phyloP scores from a whole-genome alignment of 37 sponge, comb jelly and placozoan species.

The Haliclona indistincta region DNA sequence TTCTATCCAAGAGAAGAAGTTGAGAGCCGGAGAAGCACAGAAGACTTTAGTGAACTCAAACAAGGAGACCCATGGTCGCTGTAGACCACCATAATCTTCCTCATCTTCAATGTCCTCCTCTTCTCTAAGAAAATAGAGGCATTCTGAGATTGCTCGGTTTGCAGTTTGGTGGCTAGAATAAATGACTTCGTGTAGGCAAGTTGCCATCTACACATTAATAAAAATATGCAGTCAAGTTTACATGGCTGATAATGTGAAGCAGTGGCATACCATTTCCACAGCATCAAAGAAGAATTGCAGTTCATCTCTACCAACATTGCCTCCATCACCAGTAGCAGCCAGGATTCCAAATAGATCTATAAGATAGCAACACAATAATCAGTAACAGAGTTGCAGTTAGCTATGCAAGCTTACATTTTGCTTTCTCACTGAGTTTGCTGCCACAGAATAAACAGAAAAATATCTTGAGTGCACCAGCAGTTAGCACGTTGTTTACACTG shows the following conservation, averaged over 20 bases:
- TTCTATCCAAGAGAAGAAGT: slow-evolving; percentile 35
- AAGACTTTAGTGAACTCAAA: slow-evolving; percentile 54
- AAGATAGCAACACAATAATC: too few relatives aligned
- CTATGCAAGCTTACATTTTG: slow-evolving; percentile 38
- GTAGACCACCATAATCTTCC: slow-evolving; percentile 17
- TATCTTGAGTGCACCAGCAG: slow-evolving; percentile 45
- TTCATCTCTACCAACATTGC: slow-evolving; percentile 7
- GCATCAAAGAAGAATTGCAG: slow-evolving; percentile 10
- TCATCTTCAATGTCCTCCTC: slow-evolving; percentile 43
- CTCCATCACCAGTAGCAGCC: background rate
- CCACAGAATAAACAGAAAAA: slow-evolving; percentile 35
- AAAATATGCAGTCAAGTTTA: background rate
- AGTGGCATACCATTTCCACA: background rate
- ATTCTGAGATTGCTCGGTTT: background rate
- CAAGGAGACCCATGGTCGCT: slow-evolving; percentile 48
- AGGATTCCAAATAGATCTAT: slow-evolving; percentile 10
- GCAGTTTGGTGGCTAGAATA: background rate
- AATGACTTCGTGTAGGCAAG: background rate
- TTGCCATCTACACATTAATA: slow-evolving; percentile 11
- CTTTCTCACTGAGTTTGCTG: slow-evolving; percentile 29
- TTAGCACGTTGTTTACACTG: background rate
- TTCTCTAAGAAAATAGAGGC: background rate
- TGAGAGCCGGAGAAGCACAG: slow-evolving; percentile 7
- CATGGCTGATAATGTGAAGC: background rate
- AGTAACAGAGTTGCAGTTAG: background rate